Evolutionary conservation across 2,797 vertebrate genomes (phyloP).

Genomic region (Gambelia wislizenii): DNA sequence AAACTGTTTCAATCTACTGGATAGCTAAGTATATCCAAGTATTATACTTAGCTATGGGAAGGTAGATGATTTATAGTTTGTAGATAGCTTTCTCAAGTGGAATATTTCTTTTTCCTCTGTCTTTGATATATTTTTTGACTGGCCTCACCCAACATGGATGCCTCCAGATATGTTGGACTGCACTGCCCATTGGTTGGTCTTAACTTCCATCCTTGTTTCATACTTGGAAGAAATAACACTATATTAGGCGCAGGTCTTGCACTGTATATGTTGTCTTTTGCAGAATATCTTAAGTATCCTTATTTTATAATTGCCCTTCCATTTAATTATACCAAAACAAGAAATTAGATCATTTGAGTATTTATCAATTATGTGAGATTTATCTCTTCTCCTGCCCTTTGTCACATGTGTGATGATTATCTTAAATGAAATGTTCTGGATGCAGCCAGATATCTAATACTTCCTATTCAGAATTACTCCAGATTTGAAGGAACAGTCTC

Average conservation of each 20-base stretch:
- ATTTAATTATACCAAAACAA: background rate
- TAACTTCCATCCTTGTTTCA: background rate
- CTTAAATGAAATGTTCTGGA: background rate
- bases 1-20: constrained; percentile 30
- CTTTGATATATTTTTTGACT: background rate
- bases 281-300: background rate
- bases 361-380: background rate
- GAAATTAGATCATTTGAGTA: background rate
- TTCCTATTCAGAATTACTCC: background rate
- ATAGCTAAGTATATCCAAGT: background rate
- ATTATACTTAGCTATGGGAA: background rate
- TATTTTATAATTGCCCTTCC: constrained; percentile 27
- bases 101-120: fast-evolving
- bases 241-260: background rate
- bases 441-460: background rate
- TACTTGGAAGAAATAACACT: background rate
- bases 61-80: background rate
- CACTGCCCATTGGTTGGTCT: background rate
- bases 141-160: no score
- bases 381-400: background rate
- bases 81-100: background rate
- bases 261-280: background rate
- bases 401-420: background rate
- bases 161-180: background rate
- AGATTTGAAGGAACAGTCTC: background rate